A percentile compares a stretch with the other conserved stretches of the same genome.
phyloP scores from a whole-genome alignment of 2,888 invertebrate genomes.

The Ochropleura plecta region DNA sequence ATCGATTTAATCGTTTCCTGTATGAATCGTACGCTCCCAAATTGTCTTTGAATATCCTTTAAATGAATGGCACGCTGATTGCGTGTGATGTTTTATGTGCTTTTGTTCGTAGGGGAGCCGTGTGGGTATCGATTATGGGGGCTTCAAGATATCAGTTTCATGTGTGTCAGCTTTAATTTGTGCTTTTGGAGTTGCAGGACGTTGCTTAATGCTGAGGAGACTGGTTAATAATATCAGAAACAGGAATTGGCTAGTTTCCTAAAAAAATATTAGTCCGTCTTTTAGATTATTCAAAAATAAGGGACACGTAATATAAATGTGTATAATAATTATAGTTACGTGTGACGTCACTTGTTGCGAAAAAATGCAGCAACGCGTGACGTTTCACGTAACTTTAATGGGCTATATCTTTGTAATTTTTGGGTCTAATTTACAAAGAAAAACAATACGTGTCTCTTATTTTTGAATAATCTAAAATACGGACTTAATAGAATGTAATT shows the following conservation, averaged over 20 bases:
- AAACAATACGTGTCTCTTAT: too few relatives aligned
- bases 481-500: too few relatives aligned
- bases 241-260: neutral
- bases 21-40: conserved; percentile 58
- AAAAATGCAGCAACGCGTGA: too few relatives aligned
- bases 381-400: too few relatives aligned
- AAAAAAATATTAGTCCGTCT: too few relatives aligned
- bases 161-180: conserved; percentile 1
- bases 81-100: conserved; percentile 41
- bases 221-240: neutral
- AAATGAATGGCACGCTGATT: conserved; percentile 59
- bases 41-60: conserved; percentile 63
- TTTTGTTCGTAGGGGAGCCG: conserved; percentile 35
- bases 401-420: too few relatives aligned
- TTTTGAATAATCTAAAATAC: too few relatives aligned
- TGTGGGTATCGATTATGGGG: conserved; percentile 35
- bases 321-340: too few relatives aligned
- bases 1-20: conserved; percentile 73
- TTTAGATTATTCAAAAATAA: too few relatives aligned
- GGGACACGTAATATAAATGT: too few relatives aligned
- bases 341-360: too few relatives aligned
- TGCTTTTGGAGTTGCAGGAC: neutral
- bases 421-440: too few relatives aligned
- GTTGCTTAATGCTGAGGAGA: neutral
- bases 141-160: conserved; percentile 17